Evolutionary conservation across 2,797 vertebrate genomes (phyloP).

Genomic region (Epinephelus malabaricus): DNA sequence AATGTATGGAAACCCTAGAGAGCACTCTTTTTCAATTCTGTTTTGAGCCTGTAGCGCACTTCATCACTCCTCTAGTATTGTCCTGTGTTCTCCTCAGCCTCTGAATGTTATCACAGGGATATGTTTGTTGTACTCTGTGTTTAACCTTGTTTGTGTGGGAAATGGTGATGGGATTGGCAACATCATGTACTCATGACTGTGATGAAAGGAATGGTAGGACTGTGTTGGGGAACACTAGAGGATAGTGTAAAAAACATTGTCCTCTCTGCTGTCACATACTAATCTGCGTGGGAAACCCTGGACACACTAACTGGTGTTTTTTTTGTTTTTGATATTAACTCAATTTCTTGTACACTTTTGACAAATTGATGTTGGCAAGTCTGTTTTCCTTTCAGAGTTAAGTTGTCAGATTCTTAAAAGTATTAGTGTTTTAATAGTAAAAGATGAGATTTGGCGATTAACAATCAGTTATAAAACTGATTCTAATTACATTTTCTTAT

Average conservation of each 20-base stretch:
- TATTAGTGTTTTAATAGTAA: conserved; percentile 2
- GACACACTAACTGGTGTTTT: conserved; percentile 14
- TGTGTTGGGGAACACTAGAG: neutral
- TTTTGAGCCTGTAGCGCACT: neutral
- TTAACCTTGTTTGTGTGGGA: neutral
- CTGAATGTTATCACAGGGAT: neutral
- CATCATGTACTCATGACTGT: neutral
- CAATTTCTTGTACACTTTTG: neutral
- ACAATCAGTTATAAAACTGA: neutral
- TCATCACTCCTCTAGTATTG: neutral
- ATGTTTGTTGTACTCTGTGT: neutral
- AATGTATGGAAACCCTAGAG: neutral
- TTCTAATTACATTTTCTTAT: conserved; percentile 9
- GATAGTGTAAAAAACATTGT: neutral
- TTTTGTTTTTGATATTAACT: neutral
- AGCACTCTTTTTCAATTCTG: neutral
- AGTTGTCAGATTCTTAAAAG: conserved; percentile 1
- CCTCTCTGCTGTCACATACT: neutral
- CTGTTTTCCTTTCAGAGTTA: neutral
- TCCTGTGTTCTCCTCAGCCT: neutral
- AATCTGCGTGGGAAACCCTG: neutral
- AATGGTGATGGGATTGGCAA: neutral
- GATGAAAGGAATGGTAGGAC: conserved; percentile 2
- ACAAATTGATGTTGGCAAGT: neutral
- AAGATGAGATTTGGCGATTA: neutral